These are phyloP conservation scores for Lomographa bimaculata DNA, from an alignment of 2,888 invertebrate genomes.

Conservation along the genomic window DNA sequence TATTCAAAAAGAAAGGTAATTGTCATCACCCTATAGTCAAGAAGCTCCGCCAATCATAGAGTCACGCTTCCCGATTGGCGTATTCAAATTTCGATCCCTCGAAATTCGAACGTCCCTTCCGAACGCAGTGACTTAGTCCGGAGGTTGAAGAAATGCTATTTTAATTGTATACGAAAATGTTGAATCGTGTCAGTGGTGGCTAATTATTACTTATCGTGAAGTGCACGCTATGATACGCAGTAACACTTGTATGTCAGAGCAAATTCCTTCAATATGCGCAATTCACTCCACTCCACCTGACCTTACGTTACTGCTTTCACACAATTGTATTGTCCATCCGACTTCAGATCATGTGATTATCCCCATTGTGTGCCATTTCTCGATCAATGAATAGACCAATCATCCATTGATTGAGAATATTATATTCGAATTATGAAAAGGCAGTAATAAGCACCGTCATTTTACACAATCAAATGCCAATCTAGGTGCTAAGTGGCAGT, in stretches of 20 bases:
- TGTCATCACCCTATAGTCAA: conserved; percentile 5
- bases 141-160: conserved; percentile 55
- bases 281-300: conserved; percentile 30
- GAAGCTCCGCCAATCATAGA: conserved; percentile 52
- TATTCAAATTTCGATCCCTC: conserved; percentile 64
- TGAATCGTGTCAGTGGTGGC: conserved; percentile 59
- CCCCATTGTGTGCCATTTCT: conserved; percentile 25
- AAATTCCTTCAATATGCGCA: conserved; percentile 53
- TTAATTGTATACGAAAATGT: conserved; percentile 66
- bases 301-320: conserved; percentile 22
- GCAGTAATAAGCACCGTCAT: conserved; percentile 27
- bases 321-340: conserved; percentile 26
- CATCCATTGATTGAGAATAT: conserved; percentile 32
- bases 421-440: conserved; percentile 25
- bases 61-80: conserved; percentile 50
- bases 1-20: conserved; percentile 7
- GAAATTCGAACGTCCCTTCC: conserved; percentile 28
- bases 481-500: conserved; percentile 35
- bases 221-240: conserved; percentile 71
- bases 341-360: conserved; percentile 29
- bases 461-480: conserved; percentile 27
- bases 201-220: no score
- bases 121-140: conserved; percentile 37
- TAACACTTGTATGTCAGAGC: conserved; percentile 60
- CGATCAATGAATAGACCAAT: conserved; percentile 35